Conservation (phyloP, 1,140 invertebrate genomes). For the Chelonus insularis region DNA sequence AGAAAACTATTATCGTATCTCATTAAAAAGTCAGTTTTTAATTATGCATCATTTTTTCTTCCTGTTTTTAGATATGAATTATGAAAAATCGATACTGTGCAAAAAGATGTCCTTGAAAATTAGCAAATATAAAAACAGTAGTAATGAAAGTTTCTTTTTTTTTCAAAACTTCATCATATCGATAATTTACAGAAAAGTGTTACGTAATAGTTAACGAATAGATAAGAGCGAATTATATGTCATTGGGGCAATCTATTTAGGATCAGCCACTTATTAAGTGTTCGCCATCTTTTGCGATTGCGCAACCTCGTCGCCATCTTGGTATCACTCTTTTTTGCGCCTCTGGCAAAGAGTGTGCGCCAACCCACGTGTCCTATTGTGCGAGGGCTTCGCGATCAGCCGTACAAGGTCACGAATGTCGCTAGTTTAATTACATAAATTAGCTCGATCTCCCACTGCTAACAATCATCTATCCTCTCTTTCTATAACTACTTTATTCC, state of each 20-base stretch:
- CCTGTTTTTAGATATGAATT: no score
- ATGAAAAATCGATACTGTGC: no score
- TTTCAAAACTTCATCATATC: no score
- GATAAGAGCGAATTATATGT: constrained; percentile 48
- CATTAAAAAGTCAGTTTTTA: no score
- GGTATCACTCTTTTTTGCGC: constrained; percentile 25
- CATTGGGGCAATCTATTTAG: constrained; percentile 53
- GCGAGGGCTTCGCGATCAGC: constrained; percentile 32
- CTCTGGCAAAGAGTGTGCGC: constrained; percentile 26
- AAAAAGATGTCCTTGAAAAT: background rate
- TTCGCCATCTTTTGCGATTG: constrained; percentile 41
- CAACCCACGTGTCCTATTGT: constrained; percentile 25
- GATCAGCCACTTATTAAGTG: constrained; percentile 47
- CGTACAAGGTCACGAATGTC: constrained; percentile 50
- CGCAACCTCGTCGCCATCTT: constrained; percentile 35
- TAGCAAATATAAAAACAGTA: background rate
- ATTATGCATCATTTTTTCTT: no score
- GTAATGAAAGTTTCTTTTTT: background rate
- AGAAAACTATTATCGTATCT: no score
- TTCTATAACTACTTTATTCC: constrained; percentile 8
- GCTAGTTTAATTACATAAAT: constrained; percentile 56
- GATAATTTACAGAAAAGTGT: background rate
- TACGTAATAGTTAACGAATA: constrained; percentile 16
- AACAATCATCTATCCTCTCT: constrained; percentile 2
- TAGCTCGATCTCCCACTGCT: constrained; percentile 36